phyloP scores from a whole-genome alignment of 2,797 vertebrate genomes.

The Anableps anableps region DNA sequence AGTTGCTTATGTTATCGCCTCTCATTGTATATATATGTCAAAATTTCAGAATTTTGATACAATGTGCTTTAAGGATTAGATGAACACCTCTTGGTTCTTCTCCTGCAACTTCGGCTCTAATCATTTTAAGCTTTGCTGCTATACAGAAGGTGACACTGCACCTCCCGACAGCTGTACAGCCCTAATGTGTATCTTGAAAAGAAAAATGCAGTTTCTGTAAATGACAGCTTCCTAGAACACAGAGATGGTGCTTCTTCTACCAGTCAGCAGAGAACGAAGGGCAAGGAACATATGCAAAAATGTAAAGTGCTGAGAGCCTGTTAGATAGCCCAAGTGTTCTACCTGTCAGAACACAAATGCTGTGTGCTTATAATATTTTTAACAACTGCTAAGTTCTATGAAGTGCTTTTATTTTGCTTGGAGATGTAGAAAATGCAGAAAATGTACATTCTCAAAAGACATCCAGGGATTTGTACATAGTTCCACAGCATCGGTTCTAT shows the following conservation, averaged over 20 bases:
- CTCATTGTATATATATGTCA: neutral
- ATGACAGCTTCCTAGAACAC: neutral
- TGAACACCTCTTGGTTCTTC: neutral
- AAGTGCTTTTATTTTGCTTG: neutral
- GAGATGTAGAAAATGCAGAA: neutral
- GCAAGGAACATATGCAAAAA: neutral
- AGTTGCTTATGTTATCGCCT: neutral
- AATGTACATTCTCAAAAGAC: neutral
- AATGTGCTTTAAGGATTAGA: neutral
- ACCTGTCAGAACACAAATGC: neutral
- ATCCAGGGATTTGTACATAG: neutral
- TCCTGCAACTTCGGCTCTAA: neutral
- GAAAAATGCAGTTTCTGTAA: neutral
- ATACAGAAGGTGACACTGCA: neutral
- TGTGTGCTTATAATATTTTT: neutral
- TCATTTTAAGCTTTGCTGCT: neutral
- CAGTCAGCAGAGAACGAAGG: neutral
- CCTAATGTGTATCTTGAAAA: neutral
- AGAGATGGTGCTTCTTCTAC: neutral
- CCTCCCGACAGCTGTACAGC: neutral
- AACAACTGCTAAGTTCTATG: neutral
- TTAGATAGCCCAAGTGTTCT: neutral
- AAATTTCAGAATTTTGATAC: neutral
- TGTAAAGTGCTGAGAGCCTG: neutral
- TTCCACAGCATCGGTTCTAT: neutral